Conservation (phyloP, 1,140 invertebrate genomes). For the Plectrocnemia conspersa region DNA sequence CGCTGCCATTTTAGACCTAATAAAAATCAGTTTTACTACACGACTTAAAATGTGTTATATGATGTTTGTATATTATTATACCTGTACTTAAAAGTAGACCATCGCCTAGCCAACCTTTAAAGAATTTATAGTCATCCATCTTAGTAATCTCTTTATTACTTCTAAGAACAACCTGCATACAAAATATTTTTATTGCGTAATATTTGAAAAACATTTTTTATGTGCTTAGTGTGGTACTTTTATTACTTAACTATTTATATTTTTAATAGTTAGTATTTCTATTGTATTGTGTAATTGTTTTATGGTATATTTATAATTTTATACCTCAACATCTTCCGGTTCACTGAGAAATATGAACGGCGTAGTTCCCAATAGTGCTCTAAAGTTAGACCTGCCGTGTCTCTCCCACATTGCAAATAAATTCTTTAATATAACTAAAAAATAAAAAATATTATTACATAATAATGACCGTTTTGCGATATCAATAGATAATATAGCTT, state of each 20-base stretch:
- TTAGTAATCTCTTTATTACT: constrained; percentile 30
- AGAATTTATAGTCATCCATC: constrained; percentile 38
- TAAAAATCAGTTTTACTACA: no score
- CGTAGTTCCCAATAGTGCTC: constrained; percentile 11
- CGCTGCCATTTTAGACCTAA: constrained; percentile 30
- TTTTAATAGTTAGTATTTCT: no score
- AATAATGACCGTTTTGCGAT: no score
- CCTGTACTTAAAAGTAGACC: constrained; percentile 29
- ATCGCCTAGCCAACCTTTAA: constrained; percentile 31
- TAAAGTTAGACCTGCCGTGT: constrained; percentile 12
- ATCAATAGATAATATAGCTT: no score
- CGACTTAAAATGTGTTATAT: not conserved
- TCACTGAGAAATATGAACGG: constrained; percentile 12
- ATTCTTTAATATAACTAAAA: constrained; percentile 16
- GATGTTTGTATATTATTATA: constrained; percentile 9
- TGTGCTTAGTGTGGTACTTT: no score
- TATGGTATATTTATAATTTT: not conserved
- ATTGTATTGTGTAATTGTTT: no score
- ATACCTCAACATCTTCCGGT: constrained; percentile 26
- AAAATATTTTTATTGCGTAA: no score
- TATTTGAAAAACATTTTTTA: no score
- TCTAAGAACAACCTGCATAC: constrained; percentile 15
- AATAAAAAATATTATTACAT: no score
- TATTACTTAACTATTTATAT: no score
- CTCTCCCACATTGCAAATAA: constrained; percentile 15